A percentile compares a stretch with the other conserved stretches of the same genome.
Evolutionary conservation across 2,888 invertebrate species (phyloP).

Genomic region (Nudaria mundana): DNA sequence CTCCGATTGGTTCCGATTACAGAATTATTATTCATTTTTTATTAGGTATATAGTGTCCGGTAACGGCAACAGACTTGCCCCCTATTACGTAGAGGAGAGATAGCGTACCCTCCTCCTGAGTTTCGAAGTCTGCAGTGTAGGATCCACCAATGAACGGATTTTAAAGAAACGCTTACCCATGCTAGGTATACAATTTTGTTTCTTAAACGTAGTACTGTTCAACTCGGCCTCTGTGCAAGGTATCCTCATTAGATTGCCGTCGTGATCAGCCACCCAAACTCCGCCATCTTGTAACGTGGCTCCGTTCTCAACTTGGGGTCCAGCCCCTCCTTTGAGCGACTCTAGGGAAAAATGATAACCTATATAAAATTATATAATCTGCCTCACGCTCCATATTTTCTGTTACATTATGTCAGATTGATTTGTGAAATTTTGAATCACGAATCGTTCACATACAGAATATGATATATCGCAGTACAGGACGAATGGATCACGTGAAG

Average conservation of each 20-base stretch:
- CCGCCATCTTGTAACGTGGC: conserved; percentile 72
- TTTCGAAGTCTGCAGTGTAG: too few relatives aligned
- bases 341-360: conserved; percentile 37
- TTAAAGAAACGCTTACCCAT: conserved; percentile 61
- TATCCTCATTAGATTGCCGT: conserved; percentile 56
- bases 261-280: conserved; percentile 64
- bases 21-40: too few relatives aligned
- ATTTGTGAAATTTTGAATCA: too few relatives aligned
- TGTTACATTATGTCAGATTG: background rate
- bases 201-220: conserved; percentile 49
- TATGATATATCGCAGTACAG: too few relatives aligned
- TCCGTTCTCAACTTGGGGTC: conserved; percentile 64
- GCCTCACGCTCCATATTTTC: background rate
- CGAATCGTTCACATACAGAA: too few relatives aligned
- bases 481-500: too few relatives aligned
- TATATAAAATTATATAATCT: conserved; percentile 6
- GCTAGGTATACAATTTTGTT: conserved; percentile 62
- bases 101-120: too few relatives aligned
- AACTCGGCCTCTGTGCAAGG: conserved; percentile 57
- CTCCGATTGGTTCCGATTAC: too few relatives aligned
- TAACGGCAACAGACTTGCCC: too few relatives aligned
- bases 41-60: too few relatives aligned
- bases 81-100: too few relatives aligned
- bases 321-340: conserved; percentile 62
- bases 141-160: too few relatives aligned